These are phyloP conservation scores for Plebejus melissa DNA, from an alignment of 2,888 invertebrate genomes.

Conservation along the genomic window DNA sequence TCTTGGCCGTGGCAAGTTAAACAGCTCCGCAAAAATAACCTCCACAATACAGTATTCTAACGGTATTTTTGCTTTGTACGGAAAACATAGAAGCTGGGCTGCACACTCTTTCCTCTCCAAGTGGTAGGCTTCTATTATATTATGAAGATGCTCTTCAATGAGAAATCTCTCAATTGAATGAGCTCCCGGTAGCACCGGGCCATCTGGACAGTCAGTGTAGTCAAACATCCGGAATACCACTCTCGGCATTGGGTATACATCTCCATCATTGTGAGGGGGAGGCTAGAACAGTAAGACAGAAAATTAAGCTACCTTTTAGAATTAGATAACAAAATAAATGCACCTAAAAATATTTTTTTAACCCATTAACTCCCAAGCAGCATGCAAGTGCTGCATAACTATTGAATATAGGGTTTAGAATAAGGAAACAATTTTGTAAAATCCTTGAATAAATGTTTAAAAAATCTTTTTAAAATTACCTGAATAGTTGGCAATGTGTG, in stretches of 20 bases:
- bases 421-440: too few relatives aligned
- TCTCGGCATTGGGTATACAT: constrained; percentile 95
- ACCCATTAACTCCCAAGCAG: too few relatives aligned
- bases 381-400: not conserved
- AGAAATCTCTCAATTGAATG: constrained; percentile 98
- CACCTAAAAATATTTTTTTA: not conserved
- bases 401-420: not conserved
- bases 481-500: constrained; percentile 94
- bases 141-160: constrained; percentile 97
- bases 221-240: constrained; percentile 98
- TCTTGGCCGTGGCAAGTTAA: constrained; percentile 93
- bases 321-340: not conserved
- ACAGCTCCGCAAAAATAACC: constrained; percentile 96
- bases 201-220: constrained; percentile 98
- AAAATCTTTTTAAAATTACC: constrained; percentile 43
- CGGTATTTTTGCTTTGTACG: constrained; percentile 95
- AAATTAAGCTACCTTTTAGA: not conserved
- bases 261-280: constrained; percentile 94
- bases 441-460: too few relatives aligned
- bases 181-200: constrained; percentile 93
- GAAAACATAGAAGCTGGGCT: constrained; percentile 93
- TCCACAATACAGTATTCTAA: constrained; percentile 99
- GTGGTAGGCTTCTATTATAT: constrained; percentile 93
- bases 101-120: constrained; percentile 97
- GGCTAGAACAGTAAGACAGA: constrained; percentile 74